Evolutionary conservation across 2,113 vertebrate species (phyloP).

Genomic region (Mus musculus): GRCm39 chr7:25050001-25050500

Average conservation of each 20-base stretch:
- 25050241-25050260: neutral
- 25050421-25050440: neutral
- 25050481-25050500: neutral
- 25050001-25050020: neutral
- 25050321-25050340: neutral
- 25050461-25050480: neutral
- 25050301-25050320: neutral
- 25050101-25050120: neutral
- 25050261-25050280: neutral
- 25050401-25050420: no score
- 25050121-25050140: neutral
- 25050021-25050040: neutral
- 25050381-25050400: neutral
- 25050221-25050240: neutral
- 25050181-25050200: neutral
- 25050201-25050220: neutral
- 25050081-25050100: neutral
- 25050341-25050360: neutral
- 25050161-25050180: neutral
- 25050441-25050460: neutral
- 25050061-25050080: neutral
- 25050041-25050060: neutral
- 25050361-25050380: neutral
- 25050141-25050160: neutral
- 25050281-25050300: neutral